Evolutionary conservation across 2,888 invertebrate species (phyloP), one percentile per base, ranked within the genome.

Genomic region (Hyposoter dolosus): DNA sequence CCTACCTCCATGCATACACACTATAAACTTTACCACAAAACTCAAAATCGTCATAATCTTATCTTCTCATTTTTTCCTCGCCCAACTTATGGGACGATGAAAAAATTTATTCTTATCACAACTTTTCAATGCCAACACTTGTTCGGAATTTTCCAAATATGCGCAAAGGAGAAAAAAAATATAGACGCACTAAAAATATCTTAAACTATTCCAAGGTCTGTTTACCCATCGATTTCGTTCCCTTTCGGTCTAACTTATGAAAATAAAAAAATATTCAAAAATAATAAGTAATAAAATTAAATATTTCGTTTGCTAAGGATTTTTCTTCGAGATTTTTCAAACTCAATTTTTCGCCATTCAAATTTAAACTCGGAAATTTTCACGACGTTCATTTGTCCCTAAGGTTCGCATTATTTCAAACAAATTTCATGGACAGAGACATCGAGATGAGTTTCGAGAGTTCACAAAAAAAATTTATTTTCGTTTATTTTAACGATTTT

Each of bases 21-120:
- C 47, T 72, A 60, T 32, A 65, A 40, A 66, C 76, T 50, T 66
- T 66, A 65, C 74, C 71, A 43, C 63, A 71, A 53, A 60, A 60
- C 17, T 17, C 72, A 47, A 66, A 69, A 53, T 78, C 50, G 23
- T 71, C 40, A 69, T 19, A 80, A 77, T 63, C 65, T 43, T 65
- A 68, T 53, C 56, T 43, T 69, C 43, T 69, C 47, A 1, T 10
- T 47, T 32, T 47, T 69, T 47, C 17, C 9, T 47, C 19, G 7
- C 3, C 17, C 23, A 66, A 66, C 19, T 45, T 19, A 68, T 45
- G 23, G 45, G 15, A 69, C 28, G 28, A 69, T 47, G 28, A 23
- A 28, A 69, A 47, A 32, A 47, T 47, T n/a, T 9, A 60, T 23
- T 15, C 5, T 60, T 28, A 60, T 60, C 60, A 5, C 5, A 7